A percentile compares a stretch with the other conserved stretches of the same genome.
Evolutionary conservation across 2,797 vertebrate species (phyloP).

Genomic region (Sarcoramphus papa): DNA sequence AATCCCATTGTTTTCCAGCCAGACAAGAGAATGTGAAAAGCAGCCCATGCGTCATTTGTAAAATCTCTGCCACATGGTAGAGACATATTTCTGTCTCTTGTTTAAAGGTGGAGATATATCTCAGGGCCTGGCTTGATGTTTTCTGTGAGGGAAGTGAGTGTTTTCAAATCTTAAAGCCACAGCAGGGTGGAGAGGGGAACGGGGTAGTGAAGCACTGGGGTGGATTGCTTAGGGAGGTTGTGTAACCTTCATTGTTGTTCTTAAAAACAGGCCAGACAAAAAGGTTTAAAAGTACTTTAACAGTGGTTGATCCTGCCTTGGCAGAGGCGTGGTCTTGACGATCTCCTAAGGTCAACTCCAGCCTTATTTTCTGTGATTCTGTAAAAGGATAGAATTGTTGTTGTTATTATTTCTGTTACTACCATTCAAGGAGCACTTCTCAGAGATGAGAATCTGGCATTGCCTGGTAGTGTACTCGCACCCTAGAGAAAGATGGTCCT

Average conservation of each 20-base stretch:
- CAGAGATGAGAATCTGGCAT: neutral
- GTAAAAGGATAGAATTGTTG: neutral
- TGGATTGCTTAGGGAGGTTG: neutral
- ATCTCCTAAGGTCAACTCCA: neutral
- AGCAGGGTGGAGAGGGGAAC: neutral
- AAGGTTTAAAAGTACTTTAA: neutral
- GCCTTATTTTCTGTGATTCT: neutral
- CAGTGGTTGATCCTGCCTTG: neutral
- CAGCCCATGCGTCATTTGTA: neutral
- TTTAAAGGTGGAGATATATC: neutral
- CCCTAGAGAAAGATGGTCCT: neutral
- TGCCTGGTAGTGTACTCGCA: neutral
- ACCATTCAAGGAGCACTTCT: neutral
- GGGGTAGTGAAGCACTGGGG: neutral
- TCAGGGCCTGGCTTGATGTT: neutral
- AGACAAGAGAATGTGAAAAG: neutral
- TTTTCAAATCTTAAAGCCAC: neutral
- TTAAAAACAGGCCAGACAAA: neutral
- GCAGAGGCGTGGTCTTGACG: neutral
- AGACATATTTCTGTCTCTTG: neutral
- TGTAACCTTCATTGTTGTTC: neutral
- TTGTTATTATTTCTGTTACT: neutral
- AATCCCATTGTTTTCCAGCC: neutral
- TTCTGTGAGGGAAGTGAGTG: neutral
- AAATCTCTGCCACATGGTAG: neutral